phyloP scores from a whole-genome alignment of 2,113 vertebrate genomes.

The Sminthopsis crassicaudata region DNA sequence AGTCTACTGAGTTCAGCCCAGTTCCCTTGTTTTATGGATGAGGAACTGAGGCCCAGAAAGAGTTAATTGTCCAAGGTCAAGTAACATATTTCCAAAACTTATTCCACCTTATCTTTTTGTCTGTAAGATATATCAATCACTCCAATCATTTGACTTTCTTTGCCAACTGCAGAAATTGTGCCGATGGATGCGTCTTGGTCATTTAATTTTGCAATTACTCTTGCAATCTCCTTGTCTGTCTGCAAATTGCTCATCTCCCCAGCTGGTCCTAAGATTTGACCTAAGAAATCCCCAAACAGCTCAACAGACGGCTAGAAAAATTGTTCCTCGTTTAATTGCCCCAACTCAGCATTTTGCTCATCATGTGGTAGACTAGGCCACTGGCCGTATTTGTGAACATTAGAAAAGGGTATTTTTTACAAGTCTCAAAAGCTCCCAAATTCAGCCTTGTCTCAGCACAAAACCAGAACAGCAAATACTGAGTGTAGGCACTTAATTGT shows the following conservation, averaged over 20 bases:
- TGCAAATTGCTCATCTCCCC: not conserved
- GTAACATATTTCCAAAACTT: not conserved
- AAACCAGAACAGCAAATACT: not conserved
- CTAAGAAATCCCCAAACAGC: not conserved
- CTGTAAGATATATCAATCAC: not conserved
- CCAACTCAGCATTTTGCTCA: not conserved
- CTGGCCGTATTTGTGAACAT: not conserved
- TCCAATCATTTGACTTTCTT: not conserved
- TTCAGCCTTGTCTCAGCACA: not conserved
- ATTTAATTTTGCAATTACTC: not conserved
- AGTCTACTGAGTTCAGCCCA: not conserved
- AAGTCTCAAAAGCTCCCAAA: not conserved
- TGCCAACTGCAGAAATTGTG: not conserved
- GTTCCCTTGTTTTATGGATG: not conserved
- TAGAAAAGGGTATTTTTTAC: not conserved
- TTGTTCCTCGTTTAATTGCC: not conserved
- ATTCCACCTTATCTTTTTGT: not conserved
- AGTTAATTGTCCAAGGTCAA: not conserved
- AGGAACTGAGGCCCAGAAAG: not conserved
- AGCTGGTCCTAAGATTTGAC: not conserved
- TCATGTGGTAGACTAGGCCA: not conserved
- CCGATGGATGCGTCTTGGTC: not conserved
- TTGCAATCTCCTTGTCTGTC: not conserved
- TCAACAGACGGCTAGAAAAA: not conserved
- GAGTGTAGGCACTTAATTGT: rapidly evolving